These are phyloP conservation scores for Nyctibius grandis DNA, from an alignment of 2,797 vertebrate genomes.

Conservation along the genomic window DNA sequence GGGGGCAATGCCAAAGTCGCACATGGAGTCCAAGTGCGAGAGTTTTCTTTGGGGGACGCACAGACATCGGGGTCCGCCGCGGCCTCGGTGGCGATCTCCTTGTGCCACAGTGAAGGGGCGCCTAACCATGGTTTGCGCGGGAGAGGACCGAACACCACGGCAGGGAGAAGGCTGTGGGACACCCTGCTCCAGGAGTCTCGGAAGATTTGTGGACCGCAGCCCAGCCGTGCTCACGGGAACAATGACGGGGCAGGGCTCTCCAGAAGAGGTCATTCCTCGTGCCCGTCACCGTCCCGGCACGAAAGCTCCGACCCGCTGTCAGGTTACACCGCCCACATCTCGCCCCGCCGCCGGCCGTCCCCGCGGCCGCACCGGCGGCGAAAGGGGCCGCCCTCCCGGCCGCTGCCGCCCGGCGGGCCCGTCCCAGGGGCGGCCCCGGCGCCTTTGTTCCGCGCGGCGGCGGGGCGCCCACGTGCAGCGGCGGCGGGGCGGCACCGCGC, in stretches of 20 bases:
- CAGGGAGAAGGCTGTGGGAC: background rate
- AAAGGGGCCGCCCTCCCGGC: too few species aligned
- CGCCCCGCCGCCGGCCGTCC: background rate
- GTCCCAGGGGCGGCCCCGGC: background rate
- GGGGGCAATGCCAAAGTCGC: background rate
- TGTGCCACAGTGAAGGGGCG: background rate
- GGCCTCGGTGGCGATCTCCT: background rate
- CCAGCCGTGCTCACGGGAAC: background rate
- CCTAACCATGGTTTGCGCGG: rapidly evolving
- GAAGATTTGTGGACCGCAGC: background rate
- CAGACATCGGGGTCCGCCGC: background rate
- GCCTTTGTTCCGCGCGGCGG: background rate
- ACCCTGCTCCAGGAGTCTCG: rapidly evolving
- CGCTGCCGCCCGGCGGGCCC: background rate
- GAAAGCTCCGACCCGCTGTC: background rate
- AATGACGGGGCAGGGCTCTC: background rate
- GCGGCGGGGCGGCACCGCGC: background rate
- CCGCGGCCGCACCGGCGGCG: background rate
- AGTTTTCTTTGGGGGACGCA: background rate
- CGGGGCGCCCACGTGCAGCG: background rate
- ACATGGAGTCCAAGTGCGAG: background rate
- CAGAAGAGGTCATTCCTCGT: background rate
- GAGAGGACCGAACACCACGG: background rate
- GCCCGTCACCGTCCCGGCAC: background rate
- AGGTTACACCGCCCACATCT: background rate